phyloP scores from a whole-genome alignment of 1,140 invertebrate species.

The Drosophila hydei region DNA sequence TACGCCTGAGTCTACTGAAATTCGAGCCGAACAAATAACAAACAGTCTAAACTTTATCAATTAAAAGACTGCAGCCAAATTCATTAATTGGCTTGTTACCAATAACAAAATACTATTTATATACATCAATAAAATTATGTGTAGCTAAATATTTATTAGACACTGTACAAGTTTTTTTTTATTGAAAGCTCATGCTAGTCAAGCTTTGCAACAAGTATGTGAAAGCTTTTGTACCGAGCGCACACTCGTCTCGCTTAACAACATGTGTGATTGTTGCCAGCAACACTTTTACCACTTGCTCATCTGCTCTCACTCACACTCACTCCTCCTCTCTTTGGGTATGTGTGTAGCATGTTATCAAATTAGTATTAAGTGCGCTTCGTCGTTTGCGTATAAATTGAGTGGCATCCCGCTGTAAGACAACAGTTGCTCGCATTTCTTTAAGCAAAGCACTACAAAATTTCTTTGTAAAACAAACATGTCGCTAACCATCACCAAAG shows the following conservation, averaged over 20 bases:
- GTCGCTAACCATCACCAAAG: constrained; percentile 64
- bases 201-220: constrained; percentile 23
- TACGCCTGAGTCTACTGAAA: constrained; percentile 89
- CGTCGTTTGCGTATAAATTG: constrained; percentile 44
- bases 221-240: constrained; percentile 11
- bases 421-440: constrained; percentile 49
- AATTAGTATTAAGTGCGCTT: constrained; percentile 29
- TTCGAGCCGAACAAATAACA: constrained; percentile 73
- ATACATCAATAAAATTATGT: constrained; percentile 7
- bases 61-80: constrained; percentile 43
- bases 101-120: not conserved
- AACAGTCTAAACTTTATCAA: constrained; percentile 2
- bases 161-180: constrained; percentile 7
- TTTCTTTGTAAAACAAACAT: constrained; percentile 41
- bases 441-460: constrained; percentile 42
- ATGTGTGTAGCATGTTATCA: constrained; percentile 24
- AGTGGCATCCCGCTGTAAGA: constrained; percentile 42
- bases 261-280: constrained; percentile 23
- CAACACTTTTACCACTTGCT: constrained; percentile 9
- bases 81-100: constrained; percentile 18
- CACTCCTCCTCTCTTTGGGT: constrained; percentile 6
- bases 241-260: constrained; percentile 11
- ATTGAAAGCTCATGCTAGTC: constrained; percentile 18
- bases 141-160: constrained; percentile 7
- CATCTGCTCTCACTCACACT: constrained; percentile 9